A percentile compares a stretch with the other conserved stretches of the same genome.
Evolutionary conservation across 2,888 invertebrate genomes (phyloP).

Genomic region (Sphaerophoria taeniata): DNA sequence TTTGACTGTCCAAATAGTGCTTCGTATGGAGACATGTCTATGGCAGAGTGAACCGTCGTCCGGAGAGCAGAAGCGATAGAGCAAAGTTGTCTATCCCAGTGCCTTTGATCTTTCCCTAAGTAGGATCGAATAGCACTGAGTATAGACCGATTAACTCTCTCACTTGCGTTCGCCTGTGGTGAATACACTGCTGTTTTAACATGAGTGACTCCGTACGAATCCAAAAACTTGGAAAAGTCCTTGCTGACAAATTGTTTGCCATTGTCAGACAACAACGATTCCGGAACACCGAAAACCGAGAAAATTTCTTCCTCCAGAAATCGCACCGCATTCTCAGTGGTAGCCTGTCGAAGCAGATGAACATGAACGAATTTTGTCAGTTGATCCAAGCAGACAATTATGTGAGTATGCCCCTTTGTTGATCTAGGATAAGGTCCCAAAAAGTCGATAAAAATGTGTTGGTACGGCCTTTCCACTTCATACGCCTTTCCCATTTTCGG

Average conservation of each 20-base stretch:
- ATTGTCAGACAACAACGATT: not conserved
- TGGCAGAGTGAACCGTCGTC: conserved; percentile 15
- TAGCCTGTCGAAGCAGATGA: not conserved
- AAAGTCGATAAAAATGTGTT: not conserved
- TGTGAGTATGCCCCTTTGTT: not conserved
- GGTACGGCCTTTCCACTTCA: conserved; percentile 2
- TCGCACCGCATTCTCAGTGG: not conserved
- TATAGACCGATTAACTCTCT: conserved; percentile 8
- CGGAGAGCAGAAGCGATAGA: not conserved
- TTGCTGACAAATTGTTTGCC: conserved; percentile 75
- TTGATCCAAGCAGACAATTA: conserved; percentile 2
- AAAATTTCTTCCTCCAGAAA: not conserved
- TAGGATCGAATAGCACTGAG: conserved; percentile 8
- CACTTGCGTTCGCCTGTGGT: conserved; percentile 16
- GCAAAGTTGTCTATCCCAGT: not conserved
- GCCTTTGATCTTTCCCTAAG: not conserved
- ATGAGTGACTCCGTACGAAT: not conserved
- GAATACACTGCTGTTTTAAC: conserved; percentile 7
- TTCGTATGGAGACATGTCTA: conserved; percentile 29
- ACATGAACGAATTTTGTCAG: not conserved
- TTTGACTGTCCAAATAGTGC: conserved; percentile 27
- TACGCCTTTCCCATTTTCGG: conserved; percentile 2
- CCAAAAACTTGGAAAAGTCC: conserved; percentile 64
- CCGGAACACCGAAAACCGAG: not conserved
- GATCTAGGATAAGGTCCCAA: not conserved